Evolutionary conservation across 2,797 vertebrate species (phyloP).

Genomic region (Aeoliscus strigatus): DNA sequence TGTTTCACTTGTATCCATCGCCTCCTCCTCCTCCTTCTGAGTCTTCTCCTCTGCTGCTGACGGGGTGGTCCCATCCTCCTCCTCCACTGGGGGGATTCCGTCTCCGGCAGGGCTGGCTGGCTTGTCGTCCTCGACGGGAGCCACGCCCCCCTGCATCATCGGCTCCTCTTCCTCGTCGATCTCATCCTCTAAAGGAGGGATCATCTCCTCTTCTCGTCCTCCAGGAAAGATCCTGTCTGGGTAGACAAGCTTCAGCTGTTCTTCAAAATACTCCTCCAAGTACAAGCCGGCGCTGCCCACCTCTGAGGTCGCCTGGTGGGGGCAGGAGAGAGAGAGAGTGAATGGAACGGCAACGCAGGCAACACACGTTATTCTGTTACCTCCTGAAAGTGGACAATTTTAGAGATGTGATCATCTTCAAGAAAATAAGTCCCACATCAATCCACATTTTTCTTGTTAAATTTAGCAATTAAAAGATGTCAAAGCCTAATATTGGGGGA

Average conservation of each 20-base stretch:
- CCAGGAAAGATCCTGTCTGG: slow-evolving; percentile 80
- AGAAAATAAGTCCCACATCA: too few species aligned
- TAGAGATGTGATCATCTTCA: too few species aligned
- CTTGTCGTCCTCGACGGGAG: slow-evolving; percentile 19
- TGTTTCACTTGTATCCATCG: background rate
- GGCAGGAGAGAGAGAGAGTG: too few species aligned
- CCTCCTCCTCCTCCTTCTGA: background rate
- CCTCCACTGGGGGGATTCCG: slow-evolving; percentile 34
- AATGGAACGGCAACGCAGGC: too few species aligned
- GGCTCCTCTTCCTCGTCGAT: slow-evolving; percentile 75
- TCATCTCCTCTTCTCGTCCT: slow-evolving; percentile 82
- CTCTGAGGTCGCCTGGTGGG: slow-evolving; percentile 84
- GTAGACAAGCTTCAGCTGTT: slow-evolving; percentile 84
- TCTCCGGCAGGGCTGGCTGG: slow-evolving; percentile 20
- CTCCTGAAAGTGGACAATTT: too few species aligned
- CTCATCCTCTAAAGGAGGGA: slow-evolving; percentile 80
- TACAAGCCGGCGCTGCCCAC: slow-evolving; percentile 90
- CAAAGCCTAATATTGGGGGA: too few species aligned
- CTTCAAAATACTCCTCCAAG: slow-evolving; percentile 89
- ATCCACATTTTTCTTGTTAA: too few species aligned
- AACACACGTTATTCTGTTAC: too few species aligned
- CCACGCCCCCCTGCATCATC: slow-evolving; percentile 59
- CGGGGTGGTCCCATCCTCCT: slow-evolving; percentile 26
- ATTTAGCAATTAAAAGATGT: too few species aligned
- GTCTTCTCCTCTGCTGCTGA: slow-evolving; percentile 28